These are phyloP conservation scores for Carterocephalus palaemon DNA, from an alignment of 2,888 invertebrate genomes.

Conservation along the genomic window DNA sequence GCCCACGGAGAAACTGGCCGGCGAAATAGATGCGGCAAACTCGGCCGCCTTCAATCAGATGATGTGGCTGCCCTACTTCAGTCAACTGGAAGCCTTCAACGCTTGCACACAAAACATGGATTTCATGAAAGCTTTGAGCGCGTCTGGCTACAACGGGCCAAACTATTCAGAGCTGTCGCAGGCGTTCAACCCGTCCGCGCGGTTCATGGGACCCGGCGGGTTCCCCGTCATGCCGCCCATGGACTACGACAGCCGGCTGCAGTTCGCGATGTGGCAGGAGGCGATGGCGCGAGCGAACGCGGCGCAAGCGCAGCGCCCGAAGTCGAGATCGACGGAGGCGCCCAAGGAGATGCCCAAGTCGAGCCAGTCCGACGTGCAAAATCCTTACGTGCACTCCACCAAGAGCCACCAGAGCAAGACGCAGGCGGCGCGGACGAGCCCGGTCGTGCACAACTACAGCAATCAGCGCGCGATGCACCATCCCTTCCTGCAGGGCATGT, in stretches of 20 bases:
- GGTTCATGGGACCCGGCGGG: conserved; percentile 65
- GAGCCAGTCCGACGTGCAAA: conserved; percentile 54
- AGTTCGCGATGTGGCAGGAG: conserved; percentile 85
- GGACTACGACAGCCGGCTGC: conserved; percentile 78
- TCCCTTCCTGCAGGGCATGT: conserved; percentile 62
- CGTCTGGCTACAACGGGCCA: conserved; percentile 66
- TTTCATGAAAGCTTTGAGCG: conserved; percentile 77
- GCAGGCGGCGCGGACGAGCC: conserved; percentile 73
- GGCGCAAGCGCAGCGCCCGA: conserved; percentile 54
- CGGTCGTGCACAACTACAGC: conserved; percentile 67
- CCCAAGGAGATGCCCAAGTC: conserved; percentile 61
- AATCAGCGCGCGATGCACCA: conserved; percentile 56
- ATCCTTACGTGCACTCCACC: conserved; percentile 66
- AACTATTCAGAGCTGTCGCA: conserved; percentile 74
- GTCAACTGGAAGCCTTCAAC: conserved; percentile 80
- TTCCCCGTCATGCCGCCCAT: conserved; percentile 64
- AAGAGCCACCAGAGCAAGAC: conserved; percentile 61
- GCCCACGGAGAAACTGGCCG: conserved; percentile 72
- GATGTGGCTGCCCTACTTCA: conserved; percentile 85
- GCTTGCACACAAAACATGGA: conserved; percentile 79
- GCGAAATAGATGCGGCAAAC: conserved; percentile 84
- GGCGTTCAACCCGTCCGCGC: conserved; percentile 64
- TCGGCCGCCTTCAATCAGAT: conserved; percentile 85
- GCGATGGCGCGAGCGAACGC: conserved; percentile 78
- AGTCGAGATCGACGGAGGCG: conserved; percentile 46